Base-by-base conservation (phyloP, 1,140 invertebrate genomes). In the Centruroides sculpturatus region DNA sequence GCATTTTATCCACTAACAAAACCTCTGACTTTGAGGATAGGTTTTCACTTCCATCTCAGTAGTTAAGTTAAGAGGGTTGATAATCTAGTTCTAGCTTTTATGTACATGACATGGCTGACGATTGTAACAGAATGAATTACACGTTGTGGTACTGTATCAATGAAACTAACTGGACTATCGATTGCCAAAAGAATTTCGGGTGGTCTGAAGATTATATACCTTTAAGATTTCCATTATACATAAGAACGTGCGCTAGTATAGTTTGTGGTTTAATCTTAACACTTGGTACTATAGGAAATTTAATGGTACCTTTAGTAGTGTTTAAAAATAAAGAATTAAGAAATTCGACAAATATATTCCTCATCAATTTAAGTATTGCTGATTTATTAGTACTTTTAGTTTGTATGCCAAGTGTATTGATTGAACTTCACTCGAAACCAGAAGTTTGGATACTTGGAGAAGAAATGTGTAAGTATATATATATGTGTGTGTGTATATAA, bases 321-420 rank as follows among this genome's bases (percentile, higher is more conserved):
- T 80, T 90, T 64, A 84, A 85, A 69, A 88, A 87, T 23, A 89
- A 89, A 72, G 87, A 93, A 69, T 88, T 94, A 85, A 79, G 90
- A 66, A 93, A 90, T 73, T 92, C 89, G 52, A 95, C 91, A 55
- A 94, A 96, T 71, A 89, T 92, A 63, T 94, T 94, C 73, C 80
- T 96, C 55, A 84, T 92, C 70, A 94, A 94, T 74, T 76, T 94
- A 64, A 91, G 87, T 71, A 81, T 92, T n/a, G 90, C 89, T n/a
- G 90, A 93, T 74, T 76, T 93, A 59, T 83, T 91, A 77, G 87
- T 94, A 65, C 77, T 94, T 59, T 75, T 92, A 49, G 83, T 93
- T 54, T 93, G 89, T 71, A 90, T 89, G 48, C 90, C 91, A 2
- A 89, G 89, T 7, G 86, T 89, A 6, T 78, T 94, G 5, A 85